These are phyloP conservation scores for Drosophila leontia DNA, from an alignment of 1,140 invertebrate genomes.

Conservation along the genomic window DNA sequence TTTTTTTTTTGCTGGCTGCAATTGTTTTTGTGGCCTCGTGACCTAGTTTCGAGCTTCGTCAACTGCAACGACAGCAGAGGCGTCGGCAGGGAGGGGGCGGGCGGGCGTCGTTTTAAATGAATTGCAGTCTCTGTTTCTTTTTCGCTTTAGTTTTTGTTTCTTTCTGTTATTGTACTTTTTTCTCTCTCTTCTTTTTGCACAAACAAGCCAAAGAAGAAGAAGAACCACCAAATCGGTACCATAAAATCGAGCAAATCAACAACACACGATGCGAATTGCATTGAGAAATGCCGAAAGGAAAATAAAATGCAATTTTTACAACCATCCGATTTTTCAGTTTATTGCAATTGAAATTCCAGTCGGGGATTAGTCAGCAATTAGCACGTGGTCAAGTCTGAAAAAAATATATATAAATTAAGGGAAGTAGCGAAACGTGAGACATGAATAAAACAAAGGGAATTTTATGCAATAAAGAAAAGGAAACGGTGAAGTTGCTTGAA, in stretches of 20 bases:
- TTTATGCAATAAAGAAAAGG: neutral
- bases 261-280: conserved; percentile 29
- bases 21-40: conserved; percentile 84
- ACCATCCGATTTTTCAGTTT: conserved; percentile 17
- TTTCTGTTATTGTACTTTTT: conserved; percentile 37
- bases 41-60: conserved; percentile 80
- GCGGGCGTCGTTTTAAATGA: conserved; percentile 68
- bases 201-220: conserved; percentile 34
- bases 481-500: conserved; percentile 3
- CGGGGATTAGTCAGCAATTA: conserved; percentile 65
- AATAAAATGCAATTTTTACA: conserved; percentile 34
- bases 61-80: conserved; percentile 71
- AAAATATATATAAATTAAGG: neutral
- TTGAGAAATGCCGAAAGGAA: conserved; percentile 28
- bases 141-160: conserved; percentile 29
- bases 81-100: conserved; percentile 24
- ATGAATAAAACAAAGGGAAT: conserved; percentile 9
- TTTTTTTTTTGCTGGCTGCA: conserved; percentile 49
- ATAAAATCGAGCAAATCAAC: conserved; percentile 52
- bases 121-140: conserved; percentile 57
- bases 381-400: conserved; percentile 21
- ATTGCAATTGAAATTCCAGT: conserved; percentile 50
- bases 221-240: conserved; percentile 42
- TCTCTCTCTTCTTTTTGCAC: conserved; percentile 22
- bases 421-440: conserved; percentile 1